Evolutionary conservation across 2,113 vertebrate species (phyloP), one percentile per base, ranked within the genome.

Genomic region (Coregonus clupeaformis): DNA sequence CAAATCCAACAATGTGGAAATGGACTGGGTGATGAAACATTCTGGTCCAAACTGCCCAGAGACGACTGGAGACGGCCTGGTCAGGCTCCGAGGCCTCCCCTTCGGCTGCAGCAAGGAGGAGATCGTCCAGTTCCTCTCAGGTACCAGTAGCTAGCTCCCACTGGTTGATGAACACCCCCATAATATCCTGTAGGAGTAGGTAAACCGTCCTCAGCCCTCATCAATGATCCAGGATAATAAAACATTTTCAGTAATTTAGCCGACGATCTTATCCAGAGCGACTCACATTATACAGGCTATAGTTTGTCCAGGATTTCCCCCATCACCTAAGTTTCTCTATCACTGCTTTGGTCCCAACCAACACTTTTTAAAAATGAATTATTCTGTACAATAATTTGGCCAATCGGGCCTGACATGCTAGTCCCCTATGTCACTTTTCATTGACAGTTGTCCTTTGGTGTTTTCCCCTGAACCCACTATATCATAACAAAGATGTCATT

Each of bases 21-120:
- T 99, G 98, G 98, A 99, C 93, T 99, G 98, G 97, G 98, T 99
- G 90, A 93, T 99, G 94, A 99, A 99, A 93, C 98, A 99, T 94
- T 98, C 97, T 71, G 97, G 98, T 90, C 98, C 98, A 80, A 99
- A 99, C 91, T 96, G 96, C 89, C 97, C 96, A 82, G 98, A 98
- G 90, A 97, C 96, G 0, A 94, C 95, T 86, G 98, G 98, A 86
- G 97, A 99, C 88, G 98, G 98, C 87, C 96, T 98, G 86, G 96
- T 98, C 83, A 95, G 98, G 77, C 95, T 99, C 90, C 94, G 97
- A 86, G 98, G 98, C 83, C 96, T 99, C 76, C 98, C 98, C 68
- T 99, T 99, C 88, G 98, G 98, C 87, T 99, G 98, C 94, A 99
- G 98, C 94, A 99, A 99, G 92, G 98, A 99, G 92, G 98, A 99